Conservation (phyloP, 2,113 vertebrate genomes). For the Pseudolaguvia tuberculata region DNA sequence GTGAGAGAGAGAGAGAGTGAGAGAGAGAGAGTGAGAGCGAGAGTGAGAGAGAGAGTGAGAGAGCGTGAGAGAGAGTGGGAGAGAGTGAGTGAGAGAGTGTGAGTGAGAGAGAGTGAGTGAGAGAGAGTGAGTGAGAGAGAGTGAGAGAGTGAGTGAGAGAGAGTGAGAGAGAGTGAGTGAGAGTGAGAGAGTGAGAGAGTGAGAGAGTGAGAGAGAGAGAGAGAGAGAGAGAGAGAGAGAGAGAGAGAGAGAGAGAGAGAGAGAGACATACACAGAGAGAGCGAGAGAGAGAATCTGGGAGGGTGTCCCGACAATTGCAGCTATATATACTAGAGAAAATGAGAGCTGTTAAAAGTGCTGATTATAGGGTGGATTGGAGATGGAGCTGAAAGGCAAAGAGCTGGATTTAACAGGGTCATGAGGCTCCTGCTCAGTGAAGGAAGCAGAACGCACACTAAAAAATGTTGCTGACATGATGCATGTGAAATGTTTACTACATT, state of each 20-base stretch:
- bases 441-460: conserved; percentile 16
- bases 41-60: no score
- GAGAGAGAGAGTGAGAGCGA: no score
- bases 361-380: conserved; percentile 70
- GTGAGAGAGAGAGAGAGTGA: no score
- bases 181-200: no score
- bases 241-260: neutral
- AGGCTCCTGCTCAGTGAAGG: conserved; percentile 11
- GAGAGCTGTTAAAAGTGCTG: conserved; percentile 68
- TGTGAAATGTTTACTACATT: conserved; percentile 1
- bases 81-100: no score
- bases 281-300: conserved; percentile 44
- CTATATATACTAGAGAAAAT: conserved; percentile 76
- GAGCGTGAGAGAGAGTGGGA: no score
- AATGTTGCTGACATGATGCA: neutral
- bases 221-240: no score
- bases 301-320: conserved; percentile 72
- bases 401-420: conserved; percentile 35
- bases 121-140: no score
- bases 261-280: neutral
- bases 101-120: no score
- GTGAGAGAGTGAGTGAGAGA: no score
- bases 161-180: no score
- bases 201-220: no score
- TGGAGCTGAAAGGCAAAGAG: conserved; percentile 24